Percentiles rank a stretch among this genome's conserved stretches.
phyloP scores from a whole-genome alignment of 2,797 vertebrate genomes.

The Cossypha dichroa region DNA sequence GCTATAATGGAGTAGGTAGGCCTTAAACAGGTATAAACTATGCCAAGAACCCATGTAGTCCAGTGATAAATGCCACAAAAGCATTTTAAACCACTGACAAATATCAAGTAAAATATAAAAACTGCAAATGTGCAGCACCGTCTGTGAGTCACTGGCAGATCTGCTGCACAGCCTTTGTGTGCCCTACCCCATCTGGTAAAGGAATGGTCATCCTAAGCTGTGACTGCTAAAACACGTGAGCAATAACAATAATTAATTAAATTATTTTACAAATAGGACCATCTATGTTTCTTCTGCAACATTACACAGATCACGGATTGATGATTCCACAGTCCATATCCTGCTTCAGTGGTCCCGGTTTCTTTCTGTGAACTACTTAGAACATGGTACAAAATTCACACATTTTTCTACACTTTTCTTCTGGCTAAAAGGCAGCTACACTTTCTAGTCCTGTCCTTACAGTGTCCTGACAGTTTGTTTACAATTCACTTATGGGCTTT shows the following conservation, averaged over 20 bases:
- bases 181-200: background rate
- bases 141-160: background rate
- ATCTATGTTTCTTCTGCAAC: background rate
- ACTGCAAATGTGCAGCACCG: background rate
- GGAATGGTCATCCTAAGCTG: background rate
- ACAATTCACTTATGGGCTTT: background rate
- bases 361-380: background rate
- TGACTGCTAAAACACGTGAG: background rate
- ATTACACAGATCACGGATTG: background rate
- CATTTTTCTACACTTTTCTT: background rate
- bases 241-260: background rate
- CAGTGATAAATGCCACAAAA: background rate
- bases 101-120: background rate
- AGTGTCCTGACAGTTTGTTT: background rate
- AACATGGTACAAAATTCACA: background rate
- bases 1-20: background rate
- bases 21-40: background rate
- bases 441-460: background rate
- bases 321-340: background rate
- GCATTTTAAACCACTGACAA: background rate
- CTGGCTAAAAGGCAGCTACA: background rate
- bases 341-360: background rate
- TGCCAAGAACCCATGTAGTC: background rate
- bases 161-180: background rate
- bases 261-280: background rate